Percentiles rank a stretch among this genome's conserved stretches.
Conservation (phyloP, 2,797 vertebrate species). For the Fistularia tabacaria region DNA sequence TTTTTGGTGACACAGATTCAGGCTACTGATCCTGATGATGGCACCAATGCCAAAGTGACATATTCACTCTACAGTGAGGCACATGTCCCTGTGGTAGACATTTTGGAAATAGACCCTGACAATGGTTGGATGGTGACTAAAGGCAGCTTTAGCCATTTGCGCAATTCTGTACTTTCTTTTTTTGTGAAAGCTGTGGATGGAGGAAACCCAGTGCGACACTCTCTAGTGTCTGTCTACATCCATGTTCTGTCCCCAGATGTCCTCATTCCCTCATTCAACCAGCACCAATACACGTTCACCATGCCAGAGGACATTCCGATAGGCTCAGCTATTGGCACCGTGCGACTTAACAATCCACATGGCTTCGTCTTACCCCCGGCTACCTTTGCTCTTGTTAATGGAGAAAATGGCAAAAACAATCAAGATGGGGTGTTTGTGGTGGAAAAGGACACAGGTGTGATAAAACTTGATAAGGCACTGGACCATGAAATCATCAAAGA, state of each 20-base stretch:
- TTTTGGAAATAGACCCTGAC: constrained; percentile 96
- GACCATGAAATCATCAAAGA: constrained; percentile 81
- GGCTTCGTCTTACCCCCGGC: constrained; percentile 62
- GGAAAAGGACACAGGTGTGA: constrained; percentile 85
- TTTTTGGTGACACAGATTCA: constrained; percentile 91
- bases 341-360: constrained; percentile 71
- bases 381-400: constrained; percentile 82
- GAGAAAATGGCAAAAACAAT: constrained; percentile 86
- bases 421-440: constrained; percentile 84
- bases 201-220: constrained; percentile 87
- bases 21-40: constrained; percentile 88
- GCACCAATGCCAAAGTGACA: constrained; percentile 85
- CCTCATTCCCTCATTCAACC: constrained; percentile 84
- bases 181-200: constrained; percentile 95
- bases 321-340: constrained; percentile 83
- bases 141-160: constrained; percentile 86
- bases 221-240: constrained; percentile 92
- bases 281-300: constrained; percentile 87
- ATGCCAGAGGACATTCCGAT: constrained; percentile 86
- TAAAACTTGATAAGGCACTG: constrained; percentile 90
- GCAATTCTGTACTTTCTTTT: constrained; percentile 90
- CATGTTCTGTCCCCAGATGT: constrained; percentile 88
- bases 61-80: constrained; percentile 96
- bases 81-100: constrained; percentile 84
- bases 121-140: constrained; percentile 98